These are phyloP conservation scores for Aegithalos caudatus DNA, from an alignment of 2,113 vertebrate species.

Conservation along the genomic window DNA sequence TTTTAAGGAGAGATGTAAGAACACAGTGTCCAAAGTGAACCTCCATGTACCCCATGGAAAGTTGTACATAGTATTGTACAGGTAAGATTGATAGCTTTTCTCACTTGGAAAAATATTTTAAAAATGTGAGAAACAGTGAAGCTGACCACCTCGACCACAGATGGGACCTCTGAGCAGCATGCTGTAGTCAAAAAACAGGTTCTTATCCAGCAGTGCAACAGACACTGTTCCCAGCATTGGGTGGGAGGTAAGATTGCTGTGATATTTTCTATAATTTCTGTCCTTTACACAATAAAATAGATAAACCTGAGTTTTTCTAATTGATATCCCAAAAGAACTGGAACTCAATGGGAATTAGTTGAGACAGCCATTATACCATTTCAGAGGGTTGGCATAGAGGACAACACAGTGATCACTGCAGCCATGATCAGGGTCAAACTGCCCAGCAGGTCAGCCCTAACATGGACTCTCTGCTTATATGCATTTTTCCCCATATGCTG, in stretches of 20 bases:
- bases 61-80: not conserved
- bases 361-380: not conserved
- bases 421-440: not conserved
- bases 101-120: not conserved
- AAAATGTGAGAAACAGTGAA: not conserved
- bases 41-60: not conserved
- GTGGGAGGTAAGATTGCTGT: not conserved
- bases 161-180: not conserved
- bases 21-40: not conserved
- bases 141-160: not conserved
- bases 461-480: fast-evolving
- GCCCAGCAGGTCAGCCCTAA: not conserved
- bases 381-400: not conserved
- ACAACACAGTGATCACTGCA: no score
- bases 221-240: not conserved
- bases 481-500: fast-evolving
- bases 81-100: not conserved
- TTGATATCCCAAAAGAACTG: not conserved
- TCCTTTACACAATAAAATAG: not conserved
- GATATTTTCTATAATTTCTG: not conserved
- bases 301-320: not conserved
- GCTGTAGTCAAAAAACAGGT: not conserved
- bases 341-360: not conserved
- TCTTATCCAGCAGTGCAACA: not conserved
- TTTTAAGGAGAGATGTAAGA: not conserved